A percentile compares a stretch with the other conserved stretches of the same genome.
Evolutionary conservation across 2,113 vertebrate genomes (phyloP).

Genomic region (Fulica atra): DNA sequence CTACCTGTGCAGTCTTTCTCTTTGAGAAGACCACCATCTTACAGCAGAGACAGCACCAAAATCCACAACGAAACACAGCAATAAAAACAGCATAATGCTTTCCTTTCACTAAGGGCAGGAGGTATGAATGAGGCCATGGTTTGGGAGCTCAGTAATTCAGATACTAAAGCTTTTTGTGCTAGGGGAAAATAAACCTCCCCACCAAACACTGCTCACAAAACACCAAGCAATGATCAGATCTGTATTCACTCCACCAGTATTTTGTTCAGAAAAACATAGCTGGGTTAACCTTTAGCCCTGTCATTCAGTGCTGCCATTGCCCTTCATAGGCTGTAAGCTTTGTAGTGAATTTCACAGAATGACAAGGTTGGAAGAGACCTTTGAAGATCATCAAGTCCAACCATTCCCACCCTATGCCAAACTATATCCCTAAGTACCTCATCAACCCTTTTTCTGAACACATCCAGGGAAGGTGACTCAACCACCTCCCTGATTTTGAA

Average conservation of each 20-base stretch:
- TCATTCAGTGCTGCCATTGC: background rate
- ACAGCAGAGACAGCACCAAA: background rate
- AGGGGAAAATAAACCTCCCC: background rate
- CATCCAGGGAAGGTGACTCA: no score
- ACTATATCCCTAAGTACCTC: no score
- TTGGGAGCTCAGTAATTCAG: background rate
- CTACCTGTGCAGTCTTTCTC: background rate
- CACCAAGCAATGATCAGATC: background rate
- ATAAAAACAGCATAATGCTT: background rate
- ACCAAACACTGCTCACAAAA: background rate
- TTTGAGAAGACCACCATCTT: background rate
- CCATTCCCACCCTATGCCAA: no score
- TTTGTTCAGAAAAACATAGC: background rate
- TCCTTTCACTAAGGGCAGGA: background rate
- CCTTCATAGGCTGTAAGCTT: background rate
- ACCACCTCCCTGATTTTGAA: no score
- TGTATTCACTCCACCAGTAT: background rate
- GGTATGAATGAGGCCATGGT: background rate
- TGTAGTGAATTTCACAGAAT: background rate
- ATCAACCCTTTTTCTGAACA: no score
- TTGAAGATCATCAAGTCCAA: no score
- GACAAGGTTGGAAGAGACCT: no score
- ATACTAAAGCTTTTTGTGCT: background rate
- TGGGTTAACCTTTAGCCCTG: background rate
- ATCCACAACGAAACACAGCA: background rate